Evolutionary conservation across 2,113 vertebrate species (phyloP).

Genomic region (Murina feae): DNA sequence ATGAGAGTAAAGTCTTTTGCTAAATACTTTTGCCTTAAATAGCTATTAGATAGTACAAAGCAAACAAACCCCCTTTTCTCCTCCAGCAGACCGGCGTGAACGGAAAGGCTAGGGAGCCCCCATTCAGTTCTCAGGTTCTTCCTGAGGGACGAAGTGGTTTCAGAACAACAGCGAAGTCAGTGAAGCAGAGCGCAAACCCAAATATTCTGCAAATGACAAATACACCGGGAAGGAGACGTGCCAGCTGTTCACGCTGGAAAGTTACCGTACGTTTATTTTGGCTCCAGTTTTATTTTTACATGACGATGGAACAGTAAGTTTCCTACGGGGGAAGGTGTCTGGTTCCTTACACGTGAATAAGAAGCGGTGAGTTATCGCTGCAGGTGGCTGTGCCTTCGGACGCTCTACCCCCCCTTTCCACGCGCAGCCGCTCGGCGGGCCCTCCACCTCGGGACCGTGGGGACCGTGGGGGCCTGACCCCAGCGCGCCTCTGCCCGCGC

Average conservation of each 20-base stretch:
- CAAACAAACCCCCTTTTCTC: background rate
- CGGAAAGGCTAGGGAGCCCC: background rate
- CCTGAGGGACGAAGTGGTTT: background rate
- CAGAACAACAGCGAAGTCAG: constrained; percentile 32
- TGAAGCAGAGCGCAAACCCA: background rate
- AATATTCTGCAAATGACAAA: constrained; percentile 35
- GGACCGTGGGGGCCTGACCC: background rate
- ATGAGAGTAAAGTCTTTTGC: constrained; percentile 5
- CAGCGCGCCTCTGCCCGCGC: background rate
- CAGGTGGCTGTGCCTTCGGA: background rate
- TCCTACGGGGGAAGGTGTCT: constrained; percentile 16
- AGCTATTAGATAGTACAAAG: background rate
- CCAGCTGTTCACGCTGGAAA: constrained; percentile 55
- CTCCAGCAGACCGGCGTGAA: background rate
- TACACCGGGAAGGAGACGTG: constrained; percentile 11
- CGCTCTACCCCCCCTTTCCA: background rate
- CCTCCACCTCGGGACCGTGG: background rate
- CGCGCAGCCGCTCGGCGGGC: background rate
- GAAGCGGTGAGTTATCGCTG: background rate
- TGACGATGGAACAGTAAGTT: constrained; percentile 11
- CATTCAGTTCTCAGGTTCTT: background rate
- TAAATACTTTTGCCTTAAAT: background rate
- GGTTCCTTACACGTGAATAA: background rate
- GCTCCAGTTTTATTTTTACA: constrained; percentile 54
- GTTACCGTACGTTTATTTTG: constrained; percentile 51